Evolutionary conservation across 1,140 invertebrate species (phyloP).

Genomic region (Eupeodes corollae): DNA sequence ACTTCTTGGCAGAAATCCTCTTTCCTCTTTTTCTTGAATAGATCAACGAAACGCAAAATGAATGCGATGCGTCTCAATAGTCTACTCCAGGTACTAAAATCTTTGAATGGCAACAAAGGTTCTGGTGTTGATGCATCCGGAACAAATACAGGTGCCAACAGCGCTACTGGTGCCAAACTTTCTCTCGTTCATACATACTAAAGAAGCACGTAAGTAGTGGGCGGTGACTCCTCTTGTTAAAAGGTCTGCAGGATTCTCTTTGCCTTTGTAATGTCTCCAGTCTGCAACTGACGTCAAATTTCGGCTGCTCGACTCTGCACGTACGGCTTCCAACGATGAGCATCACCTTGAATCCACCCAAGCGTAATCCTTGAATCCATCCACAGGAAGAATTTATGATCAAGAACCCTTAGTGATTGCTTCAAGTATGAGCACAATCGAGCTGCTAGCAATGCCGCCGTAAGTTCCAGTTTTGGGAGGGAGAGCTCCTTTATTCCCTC

Average conservation of each 20-base stretch:
- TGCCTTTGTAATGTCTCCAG: conserved; percentile 15
- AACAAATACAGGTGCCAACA: too few relatives aligned
- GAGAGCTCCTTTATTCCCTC: conserved; percentile 16
- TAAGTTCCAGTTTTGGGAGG: conserved; percentile 26
- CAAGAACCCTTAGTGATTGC: not conserved
- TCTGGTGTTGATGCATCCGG: too few relatives aligned
- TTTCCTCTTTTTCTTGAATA: too few relatives aligned
- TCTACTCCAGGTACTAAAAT: too few relatives aligned
- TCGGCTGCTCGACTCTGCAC: conserved; percentile 17
- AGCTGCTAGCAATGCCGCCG: conserved; percentile 19
- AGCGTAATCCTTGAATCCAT: conserved; percentile 4
- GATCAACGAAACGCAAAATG: too few relatives aligned
- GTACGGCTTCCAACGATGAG: conserved; percentile 12
- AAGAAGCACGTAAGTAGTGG: too few relatives aligned
- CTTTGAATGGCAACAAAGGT: too few relatives aligned
- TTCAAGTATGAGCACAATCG: conserved; percentile 6
- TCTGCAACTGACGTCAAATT: conserved; percentile 4
- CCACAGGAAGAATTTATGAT: not conserved
- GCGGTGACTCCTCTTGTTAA: conserved; percentile 3
- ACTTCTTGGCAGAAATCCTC: too few relatives aligned
- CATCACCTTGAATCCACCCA: not conserved
- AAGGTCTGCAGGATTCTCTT: conserved; percentile 15
- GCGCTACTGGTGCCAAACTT: too few relatives aligned
- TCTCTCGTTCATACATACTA: too few relatives aligned
- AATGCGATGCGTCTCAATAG: too few relatives aligned